Base-by-base conservation (phyloP, 2,113 vertebrate genomes). In the Condylura cristata region DNA sequence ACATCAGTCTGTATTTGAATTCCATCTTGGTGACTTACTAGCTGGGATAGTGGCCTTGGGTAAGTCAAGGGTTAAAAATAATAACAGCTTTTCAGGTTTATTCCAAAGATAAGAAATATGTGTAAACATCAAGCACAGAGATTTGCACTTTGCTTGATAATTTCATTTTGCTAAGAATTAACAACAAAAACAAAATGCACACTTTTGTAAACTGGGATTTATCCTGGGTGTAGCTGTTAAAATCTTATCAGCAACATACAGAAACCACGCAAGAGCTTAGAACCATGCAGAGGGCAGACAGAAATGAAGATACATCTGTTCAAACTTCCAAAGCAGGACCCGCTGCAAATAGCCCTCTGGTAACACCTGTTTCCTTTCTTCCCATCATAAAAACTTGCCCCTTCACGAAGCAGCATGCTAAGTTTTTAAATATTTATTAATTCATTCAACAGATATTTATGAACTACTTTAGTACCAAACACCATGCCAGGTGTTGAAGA, bases 41-140 rank as follows among this genome's bases (percentile, higher is more conserved):
- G 18, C 79, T 32, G 71, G 48, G 5, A 17, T 30, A 30, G 58
- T n/a, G 51, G 12, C 78, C 60, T 85, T 75, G 41, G 44, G 12
- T 81, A 72, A 91, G 28, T 78, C 48, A 80, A 75, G 39, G 20
- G 71, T 87, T 92, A n/a, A 88, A 76, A 94, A 68, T 46, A 93
- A n/a, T 13, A 46, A 63, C 41, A 89, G 80, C 26, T 48, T 79
- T 90, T 74, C 85, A 83, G 32, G 44, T 68, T 80, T 80, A 32
- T 51, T 86, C 60, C 71, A 84, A 84, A 82, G 68, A 82, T 68
- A 83, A 90, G 60, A 75, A 71, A 53, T 48, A 79, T 4, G 46
- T 51, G 32, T 66, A n/a, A 96, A 90, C 71, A 90, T 17, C 10
- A 65, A 79, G 70, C 74, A 30, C 70, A 37, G 37, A 92, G 51